These are phyloP conservation scores for Euzetes globulus DNA, from an alignment of 2,888 invertebrate genomes.

Conservation along the genomic window DNA sequence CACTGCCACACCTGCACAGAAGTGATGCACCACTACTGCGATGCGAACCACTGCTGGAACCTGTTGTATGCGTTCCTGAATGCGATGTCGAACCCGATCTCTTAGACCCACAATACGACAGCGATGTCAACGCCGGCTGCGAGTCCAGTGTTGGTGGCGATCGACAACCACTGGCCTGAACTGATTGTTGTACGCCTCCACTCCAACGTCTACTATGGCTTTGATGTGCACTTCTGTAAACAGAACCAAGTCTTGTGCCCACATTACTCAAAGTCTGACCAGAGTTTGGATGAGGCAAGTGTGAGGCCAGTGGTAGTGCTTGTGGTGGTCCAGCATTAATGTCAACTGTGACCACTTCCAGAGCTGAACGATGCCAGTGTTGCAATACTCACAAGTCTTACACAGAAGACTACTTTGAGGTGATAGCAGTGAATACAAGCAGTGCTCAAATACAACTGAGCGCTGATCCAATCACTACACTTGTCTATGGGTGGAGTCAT, in stretches of 20 bases:
- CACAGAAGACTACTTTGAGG: neutral
- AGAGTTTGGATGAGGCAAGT: neutral
- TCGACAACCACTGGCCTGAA: neutral
- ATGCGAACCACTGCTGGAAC: neutral
- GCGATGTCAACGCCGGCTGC: neutral
- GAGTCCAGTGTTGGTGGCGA: neutral
- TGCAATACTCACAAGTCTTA: neutral
- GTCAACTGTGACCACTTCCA: slow-evolving; percentile 4
- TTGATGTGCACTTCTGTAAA: neutral
- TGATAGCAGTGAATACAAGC: neutral
- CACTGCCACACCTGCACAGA: slow-evolving; percentile 29
- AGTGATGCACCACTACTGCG: slow-evolving; percentile 9
- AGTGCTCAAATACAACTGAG: neutral
- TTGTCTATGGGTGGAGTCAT: neutral
- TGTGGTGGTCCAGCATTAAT: slow-evolving; percentile 13
- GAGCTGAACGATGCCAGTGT: neutral
- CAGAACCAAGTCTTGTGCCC: neutral
- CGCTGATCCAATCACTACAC: neutral
- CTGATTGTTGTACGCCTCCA: neutral
- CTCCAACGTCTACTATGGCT: neutral
- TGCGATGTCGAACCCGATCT: neutral
- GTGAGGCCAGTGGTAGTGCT: neutral
- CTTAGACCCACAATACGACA: neutral
- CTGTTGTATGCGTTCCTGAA: neutral
- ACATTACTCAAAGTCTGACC: neutral